Conservation (phyloP, 2,797 vertebrate species). For the Psittacula echo region DNA sequence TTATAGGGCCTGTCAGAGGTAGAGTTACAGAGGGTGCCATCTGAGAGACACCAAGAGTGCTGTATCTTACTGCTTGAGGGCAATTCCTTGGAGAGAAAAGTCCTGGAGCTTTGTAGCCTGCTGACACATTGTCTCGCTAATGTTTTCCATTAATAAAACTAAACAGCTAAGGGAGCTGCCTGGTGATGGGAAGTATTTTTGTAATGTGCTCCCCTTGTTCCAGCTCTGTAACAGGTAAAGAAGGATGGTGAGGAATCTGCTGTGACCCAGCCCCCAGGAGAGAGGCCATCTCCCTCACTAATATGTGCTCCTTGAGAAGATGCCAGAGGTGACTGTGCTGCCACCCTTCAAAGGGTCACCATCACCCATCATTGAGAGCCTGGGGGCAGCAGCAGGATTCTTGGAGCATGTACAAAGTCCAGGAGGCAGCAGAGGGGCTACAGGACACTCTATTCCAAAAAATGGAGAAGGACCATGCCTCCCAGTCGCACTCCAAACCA, state of each 20-base stretch:
- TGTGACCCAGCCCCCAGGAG: rapidly evolving
- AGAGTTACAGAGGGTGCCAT: neutral
- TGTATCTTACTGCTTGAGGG: neutral
- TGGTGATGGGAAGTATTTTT: neutral
- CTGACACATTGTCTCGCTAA: neutral
- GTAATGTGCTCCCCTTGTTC: neutral
- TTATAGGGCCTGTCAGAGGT: constrained; percentile 16
- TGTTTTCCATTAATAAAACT: constrained; percentile 21
- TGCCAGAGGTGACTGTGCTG: rapidly evolving
- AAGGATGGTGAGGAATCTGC: neutral
- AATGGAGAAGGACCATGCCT: neutral
- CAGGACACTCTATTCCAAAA: neutral
- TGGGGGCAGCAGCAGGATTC: neutral
- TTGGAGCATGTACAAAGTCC: neutral
- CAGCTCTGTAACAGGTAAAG: neutral
- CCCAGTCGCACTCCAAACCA: neutral
- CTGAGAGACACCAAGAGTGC: neutral
- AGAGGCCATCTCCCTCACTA: neutral
- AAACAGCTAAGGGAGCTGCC: neutral
- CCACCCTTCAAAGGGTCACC: neutral
- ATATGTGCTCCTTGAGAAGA: rapidly evolving
- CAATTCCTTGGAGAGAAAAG: neutral
- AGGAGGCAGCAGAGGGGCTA: neutral
- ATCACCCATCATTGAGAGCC: neutral
- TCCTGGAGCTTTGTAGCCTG: neutral